Evolutionary conservation across 1,140 invertebrate species (phyloP).

Genomic region (Calephelis virginiensis): DNA sequence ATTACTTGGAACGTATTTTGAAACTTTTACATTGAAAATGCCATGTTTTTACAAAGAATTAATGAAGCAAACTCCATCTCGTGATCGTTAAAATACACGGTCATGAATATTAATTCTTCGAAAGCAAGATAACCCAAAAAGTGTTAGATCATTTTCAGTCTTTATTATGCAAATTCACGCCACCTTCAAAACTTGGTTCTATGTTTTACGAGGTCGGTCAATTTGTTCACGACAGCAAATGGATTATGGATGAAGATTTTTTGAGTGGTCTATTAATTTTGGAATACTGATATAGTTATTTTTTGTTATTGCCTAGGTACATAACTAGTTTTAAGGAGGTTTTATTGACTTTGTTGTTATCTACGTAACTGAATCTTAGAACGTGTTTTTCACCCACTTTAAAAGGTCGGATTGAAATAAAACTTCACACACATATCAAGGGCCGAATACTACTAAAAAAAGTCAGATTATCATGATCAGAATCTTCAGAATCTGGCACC

Average conservation of each 20-base stretch:
- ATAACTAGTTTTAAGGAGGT: too few species aligned
- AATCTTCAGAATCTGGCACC: too few species aligned
- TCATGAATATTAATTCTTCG: slow-evolving; percentile 8
- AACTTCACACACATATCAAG: too few species aligned
- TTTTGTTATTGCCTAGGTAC: too few species aligned
- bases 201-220: slow-evolving; percentile 15
- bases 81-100: slow-evolving; percentile 11
- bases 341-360: too few species aligned
- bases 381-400: too few species aligned
- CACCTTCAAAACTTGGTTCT: slow-evolving; percentile 17
- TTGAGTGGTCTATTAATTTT: too few species aligned
- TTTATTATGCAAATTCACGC: slow-evolving; percentile 17
- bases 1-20: not conserved
- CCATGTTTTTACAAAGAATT: slow-evolving; percentile 1
- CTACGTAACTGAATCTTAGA: too few species aligned
- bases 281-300: too few species aligned
- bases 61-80: slow-evolving; percentile 5
- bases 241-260: not conserved
- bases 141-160: slow-evolving; percentile 18
- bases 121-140: slow-evolving; percentile 17
- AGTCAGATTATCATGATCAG: too few species aligned
- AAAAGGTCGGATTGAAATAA: too few species aligned
- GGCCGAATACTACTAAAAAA: too few species aligned
- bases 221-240: not conserved
- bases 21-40: not conserved